Evolutionary conservation across 2,797 vertebrate genomes (phyloP).

Genomic region (Mormyrops attenuatus): DNA sequence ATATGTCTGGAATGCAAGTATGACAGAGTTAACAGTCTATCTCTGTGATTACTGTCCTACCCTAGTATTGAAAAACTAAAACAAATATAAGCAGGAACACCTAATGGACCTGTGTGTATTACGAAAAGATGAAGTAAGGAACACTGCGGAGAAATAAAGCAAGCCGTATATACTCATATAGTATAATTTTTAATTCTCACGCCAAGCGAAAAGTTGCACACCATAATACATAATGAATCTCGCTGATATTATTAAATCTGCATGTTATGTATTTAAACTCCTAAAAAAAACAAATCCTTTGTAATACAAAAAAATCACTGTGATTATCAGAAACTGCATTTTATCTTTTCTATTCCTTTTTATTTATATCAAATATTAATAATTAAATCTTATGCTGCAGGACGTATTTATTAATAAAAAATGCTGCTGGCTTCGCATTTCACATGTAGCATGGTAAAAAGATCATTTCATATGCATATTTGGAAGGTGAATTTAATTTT

Average conservation of each 20-base stretch:
- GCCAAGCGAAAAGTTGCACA: neutral
- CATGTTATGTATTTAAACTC: neutral
- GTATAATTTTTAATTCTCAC: constrained; percentile 14
- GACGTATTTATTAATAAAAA: neutral
- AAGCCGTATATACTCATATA: neutral
- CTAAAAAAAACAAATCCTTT: neutral
- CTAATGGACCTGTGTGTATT: neutral
- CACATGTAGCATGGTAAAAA: neutral
- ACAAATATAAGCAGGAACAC: neutral
- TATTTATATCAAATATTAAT: neutral
- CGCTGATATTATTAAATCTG: neutral
- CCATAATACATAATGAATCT: neutral
- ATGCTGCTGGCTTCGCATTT: neutral
- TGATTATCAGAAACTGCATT: neutral
- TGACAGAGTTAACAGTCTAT: neutral
- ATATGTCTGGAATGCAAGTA: neutral
- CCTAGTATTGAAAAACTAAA: neutral
- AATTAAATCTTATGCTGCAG: neutral
- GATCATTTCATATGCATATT: neutral
- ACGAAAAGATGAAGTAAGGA: neutral
- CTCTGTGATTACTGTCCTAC: neutral
- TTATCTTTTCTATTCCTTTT: neutral
- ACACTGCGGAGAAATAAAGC: neutral
- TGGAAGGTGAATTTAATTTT: neutral
- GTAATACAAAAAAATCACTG: neutral